A percentile compares a stretch with the other conserved stretches of the same genome.
These are phyloP conservation scores for Cyclargus thomasi DNA, from an alignment of 1,140 invertebrate genomes.

Conservation along the genomic window DNA sequence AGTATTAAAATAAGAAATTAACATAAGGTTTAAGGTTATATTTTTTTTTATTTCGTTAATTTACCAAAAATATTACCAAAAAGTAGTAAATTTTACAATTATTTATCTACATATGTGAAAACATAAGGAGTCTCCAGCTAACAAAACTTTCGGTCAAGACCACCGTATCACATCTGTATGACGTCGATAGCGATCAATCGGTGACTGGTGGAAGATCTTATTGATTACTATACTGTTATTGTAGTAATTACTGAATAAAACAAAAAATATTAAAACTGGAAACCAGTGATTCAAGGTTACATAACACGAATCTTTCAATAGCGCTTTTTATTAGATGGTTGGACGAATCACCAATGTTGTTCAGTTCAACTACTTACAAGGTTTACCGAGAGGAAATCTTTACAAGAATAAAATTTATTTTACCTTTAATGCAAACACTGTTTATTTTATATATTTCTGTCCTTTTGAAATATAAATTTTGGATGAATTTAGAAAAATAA, in stretches of 20 bases:
- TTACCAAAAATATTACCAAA: not conserved
- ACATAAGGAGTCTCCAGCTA: not conserved
- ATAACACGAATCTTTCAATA: conserved; percentile 63
- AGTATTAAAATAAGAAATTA: not conserved
- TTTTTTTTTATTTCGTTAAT: not conserved
- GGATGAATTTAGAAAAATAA: conserved; percentile 51
- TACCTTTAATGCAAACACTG: conserved; percentile 48
- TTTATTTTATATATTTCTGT: conserved; percentile 28
- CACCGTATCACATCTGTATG: not conserved
- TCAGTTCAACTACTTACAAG: not conserved
- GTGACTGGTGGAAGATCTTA: not conserved
- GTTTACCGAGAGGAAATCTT: not conserved
- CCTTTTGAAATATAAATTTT: conserved; percentile 55
- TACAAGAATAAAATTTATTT: conserved; percentile 25
- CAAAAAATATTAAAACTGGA: conserved; percentile 52
- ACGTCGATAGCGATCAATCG: not conserved
- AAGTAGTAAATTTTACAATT: not conserved
- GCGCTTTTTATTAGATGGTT: conserved; percentile 43
- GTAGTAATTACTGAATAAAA: conserved; percentile 1
- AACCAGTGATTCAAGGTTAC: conserved; percentile 73
- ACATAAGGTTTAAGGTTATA: not conserved
- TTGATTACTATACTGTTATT: not conserved
- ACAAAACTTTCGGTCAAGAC: not conserved
- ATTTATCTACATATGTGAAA: not conserved
- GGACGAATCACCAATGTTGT: conserved; percentile 10